Evolutionary conservation across 23 tunicate species (phyloP).

Genomic region (Aplidium turbinatum): DNA sequence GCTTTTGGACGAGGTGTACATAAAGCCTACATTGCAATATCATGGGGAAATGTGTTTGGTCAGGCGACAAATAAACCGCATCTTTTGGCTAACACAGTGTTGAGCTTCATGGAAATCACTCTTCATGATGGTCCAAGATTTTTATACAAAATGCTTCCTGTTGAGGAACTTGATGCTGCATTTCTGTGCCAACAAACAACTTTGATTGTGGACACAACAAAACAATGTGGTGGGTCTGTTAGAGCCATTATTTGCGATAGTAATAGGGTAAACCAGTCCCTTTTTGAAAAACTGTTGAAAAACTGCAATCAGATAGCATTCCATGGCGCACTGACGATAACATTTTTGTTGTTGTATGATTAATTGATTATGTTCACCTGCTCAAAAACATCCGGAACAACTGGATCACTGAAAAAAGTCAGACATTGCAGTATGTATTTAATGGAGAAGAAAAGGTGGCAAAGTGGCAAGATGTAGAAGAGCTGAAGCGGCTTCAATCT

Average conservation of each 20-base stretch:
- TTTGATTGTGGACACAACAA: not conserved
- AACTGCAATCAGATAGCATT: not conserved
- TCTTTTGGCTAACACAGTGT: not conserved
- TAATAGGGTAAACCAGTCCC: conserved; percentile 3
- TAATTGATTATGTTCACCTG: conserved; percentile 7
- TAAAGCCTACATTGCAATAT: conserved; percentile 15
- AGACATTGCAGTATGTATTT: not conserved
- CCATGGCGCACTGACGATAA: conserved; percentile 1
- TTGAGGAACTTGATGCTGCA: not conserved
- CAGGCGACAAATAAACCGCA: conserved; percentile 1
- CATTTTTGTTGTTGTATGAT: conserved; percentile 7
- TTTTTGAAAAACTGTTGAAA: too few relatives aligned
- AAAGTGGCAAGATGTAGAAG: not conserved
- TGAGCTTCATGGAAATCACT: not conserved
- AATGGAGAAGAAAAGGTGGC: not conserved
- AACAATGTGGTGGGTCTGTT: not conserved
- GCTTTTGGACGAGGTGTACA: conserved; percentile 4
- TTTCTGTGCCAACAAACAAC: conserved; percentile 12
- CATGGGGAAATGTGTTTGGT: conserved; percentile 14
- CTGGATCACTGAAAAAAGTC: not conserved
- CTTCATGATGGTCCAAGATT: conserved; percentile 21
- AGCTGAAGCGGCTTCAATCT: not conserved
- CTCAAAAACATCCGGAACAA: not conserved
- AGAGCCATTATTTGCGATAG: conserved; percentile 13
- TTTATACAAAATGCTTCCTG: conserved; percentile 11